Evolutionary conservation across 2,888 invertebrate species (phyloP), one percentile per base, ranked within the genome.

Genomic region (Spisula subtruncata): DNA sequence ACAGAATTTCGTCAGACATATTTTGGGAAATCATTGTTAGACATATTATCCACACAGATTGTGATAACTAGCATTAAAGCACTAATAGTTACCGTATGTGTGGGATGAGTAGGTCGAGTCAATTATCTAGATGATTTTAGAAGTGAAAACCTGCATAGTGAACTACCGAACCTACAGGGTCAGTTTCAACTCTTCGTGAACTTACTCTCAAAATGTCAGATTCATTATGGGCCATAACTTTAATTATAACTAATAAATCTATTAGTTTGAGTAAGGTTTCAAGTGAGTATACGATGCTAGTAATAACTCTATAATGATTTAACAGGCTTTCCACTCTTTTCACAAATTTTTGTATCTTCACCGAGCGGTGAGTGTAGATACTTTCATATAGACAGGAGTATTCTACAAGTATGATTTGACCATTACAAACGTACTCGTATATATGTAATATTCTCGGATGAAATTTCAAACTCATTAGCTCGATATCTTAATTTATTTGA

Each of bases 1-100:
- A 81, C 29, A 29, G 48, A 51, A 87, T 87, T 82, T 87, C 87
- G 82, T 87, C 87, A 87, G 87, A 87, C 29, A 71, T 87, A 87
- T 87, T 87, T 87, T 48, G 46, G 71, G 29, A 14, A n/a, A 18
- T 54, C 35, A 41, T 51, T 54, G 80, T 75, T 25, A 12, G n/a
- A 66, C 75, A 41, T 20, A 80, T 85, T 85, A 80, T 85, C 80
- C 56, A 54, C 56, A 80, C 18, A 75, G n/a, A 54, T n/a, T 85
- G 41, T 51, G 75, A 85, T 85, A 79, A 80, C 41, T 8, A 1
- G 56, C 56, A 79, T 85, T 80, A 46, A 54, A 79, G 29, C 79
- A 25, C 79, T 85, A 85, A 85, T 80, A n/a, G 80, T 35, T 79
- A 41, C 85, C 85, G 85, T 85, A 79, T 85, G 85, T 35, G 35